Base-by-base conservation (phyloP, 2,888 invertebrate genomes). In the Portevinia maculata region DNA sequence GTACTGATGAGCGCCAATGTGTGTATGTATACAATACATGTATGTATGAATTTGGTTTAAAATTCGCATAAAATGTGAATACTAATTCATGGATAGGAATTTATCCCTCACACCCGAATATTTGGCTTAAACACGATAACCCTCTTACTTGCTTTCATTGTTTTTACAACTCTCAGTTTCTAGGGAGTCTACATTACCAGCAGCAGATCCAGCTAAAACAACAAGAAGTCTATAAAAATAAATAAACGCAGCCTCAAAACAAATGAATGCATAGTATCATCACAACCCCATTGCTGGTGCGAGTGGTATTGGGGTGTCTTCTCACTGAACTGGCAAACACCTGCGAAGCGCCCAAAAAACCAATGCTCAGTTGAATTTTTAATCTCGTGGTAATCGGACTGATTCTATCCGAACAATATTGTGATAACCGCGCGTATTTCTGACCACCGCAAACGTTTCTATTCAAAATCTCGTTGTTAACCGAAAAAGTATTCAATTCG, bases 301-400 rank as follows among this genome's bases (percentile, higher is more conserved):
- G n/a, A 37, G 46, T 28, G 62, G 53, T 44, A 21, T 48, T 9
- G 46, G 69, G 46, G 37, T 69, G 21, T 19, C 48, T 55, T 57
- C 46, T 30, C 15, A 13, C 30, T 24, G 30, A 64, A 60, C 32
- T 28, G 34, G 67, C 41, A 46, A 67, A 44, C 44, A 57, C 44
- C 69, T 69, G 57, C 24, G 41, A 37, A 24, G 28, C 37, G 5
- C 30, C 39, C 62, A 28, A 24, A 60, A 70, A 44, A 71, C 60
- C 50, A 55, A 57, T 64, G 50, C 67, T 83, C 78, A 83, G 83
- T 83, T 64, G 67, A 71, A 52, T 57, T 73, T 60, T 73, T 73
- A 55, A 73, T 69, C 69, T 78, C 78, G 78, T 62, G 30, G 60
- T 41, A 62, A 55, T 71, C 78, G 78, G 79, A 53, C 75, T 69